Percentiles rank a stretch among this genome's conserved stretches.
These are phyloP conservation scores for Mustela nigripes DNA, from an alignment of 2,113 vertebrate species.

Conservation along the genomic window DNA sequence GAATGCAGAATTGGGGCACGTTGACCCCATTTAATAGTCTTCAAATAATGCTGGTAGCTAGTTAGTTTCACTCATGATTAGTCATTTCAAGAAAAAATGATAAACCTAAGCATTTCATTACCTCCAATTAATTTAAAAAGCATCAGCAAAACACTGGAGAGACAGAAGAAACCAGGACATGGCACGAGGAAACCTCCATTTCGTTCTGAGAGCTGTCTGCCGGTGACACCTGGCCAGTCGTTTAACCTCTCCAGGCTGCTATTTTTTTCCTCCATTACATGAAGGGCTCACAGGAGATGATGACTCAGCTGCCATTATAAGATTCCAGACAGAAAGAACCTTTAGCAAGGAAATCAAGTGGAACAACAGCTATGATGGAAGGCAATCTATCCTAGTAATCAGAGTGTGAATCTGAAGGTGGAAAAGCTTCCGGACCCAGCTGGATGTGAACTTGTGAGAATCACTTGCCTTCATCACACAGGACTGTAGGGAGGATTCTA, in stretches of 20 bases:
- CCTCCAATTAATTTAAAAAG: slow-evolving; percentile 10
- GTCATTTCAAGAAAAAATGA: slow-evolving; percentile 40
- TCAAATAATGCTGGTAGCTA: neutral
- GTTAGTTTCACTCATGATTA: neutral
- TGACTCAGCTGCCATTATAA: neutral
- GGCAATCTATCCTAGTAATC: neutral
- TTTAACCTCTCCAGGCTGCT: slow-evolving; percentile 19
- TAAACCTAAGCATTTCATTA: neutral
- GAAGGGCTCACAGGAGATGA: slow-evolving; percentile 41
- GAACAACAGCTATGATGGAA: slow-evolving; percentile 42
- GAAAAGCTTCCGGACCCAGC: neutral
- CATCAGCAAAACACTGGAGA: neutral
- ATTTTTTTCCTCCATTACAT: slow-evolving; percentile 33
- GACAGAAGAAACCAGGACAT: neutral
- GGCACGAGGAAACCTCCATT: neutral
- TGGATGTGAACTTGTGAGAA: neutral
- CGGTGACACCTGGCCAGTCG: neutral
- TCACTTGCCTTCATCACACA: neutral
- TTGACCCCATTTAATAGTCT: neutral
- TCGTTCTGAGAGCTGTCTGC: neutral
- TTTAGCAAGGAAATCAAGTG: slow-evolving; percentile 65
- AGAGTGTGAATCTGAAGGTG: neutral
- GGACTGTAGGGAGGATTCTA: neutral
- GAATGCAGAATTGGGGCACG: neutral
- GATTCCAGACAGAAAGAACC: slow-evolving; percentile 48